These are phyloP conservation scores for Pseudotriccus pelzelni DNA, from an alignment of 2,797 vertebrate genomes.

Conservation along the genomic window DNA sequence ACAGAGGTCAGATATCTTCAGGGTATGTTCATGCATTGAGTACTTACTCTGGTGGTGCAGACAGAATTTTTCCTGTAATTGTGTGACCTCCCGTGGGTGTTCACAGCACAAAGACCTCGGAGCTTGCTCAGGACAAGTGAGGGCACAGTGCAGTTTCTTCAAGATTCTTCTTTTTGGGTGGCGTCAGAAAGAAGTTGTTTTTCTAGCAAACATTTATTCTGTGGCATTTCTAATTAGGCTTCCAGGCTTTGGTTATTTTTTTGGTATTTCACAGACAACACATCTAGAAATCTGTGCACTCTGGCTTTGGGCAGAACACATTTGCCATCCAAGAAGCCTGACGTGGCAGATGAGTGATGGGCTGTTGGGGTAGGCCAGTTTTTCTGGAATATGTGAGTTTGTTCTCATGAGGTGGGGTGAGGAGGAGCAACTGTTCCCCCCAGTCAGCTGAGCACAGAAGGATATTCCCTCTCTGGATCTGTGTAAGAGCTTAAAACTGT, in stretches of 20 bases:
- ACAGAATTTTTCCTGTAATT: neutral
- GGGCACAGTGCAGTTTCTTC: neutral
- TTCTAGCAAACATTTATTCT: neutral
- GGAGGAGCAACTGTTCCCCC: neutral
- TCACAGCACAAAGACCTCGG: neutral
- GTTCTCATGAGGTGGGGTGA: neutral
- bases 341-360: neutral
- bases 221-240: neutral
- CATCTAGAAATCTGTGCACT: neutral
- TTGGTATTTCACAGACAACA: neutral
- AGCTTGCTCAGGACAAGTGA: neutral
- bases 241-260: neutral
- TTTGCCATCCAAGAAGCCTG: neutral
- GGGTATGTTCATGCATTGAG: slow-evolving; percentile 70
- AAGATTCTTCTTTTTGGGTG: neutral
- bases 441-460: neutral
- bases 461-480: neutral
- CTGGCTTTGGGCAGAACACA: neutral
- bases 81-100: neutral
- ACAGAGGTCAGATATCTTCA: slow-evolving; percentile 83
- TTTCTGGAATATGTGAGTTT: neutral
- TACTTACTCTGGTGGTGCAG: neutral
- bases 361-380: neutral
- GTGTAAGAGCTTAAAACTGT: neutral
- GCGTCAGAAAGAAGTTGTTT: neutral